Evolutionary conservation across 2,113 vertebrate species (phyloP).

Genomic region (Myotis lucifugus): DNA sequence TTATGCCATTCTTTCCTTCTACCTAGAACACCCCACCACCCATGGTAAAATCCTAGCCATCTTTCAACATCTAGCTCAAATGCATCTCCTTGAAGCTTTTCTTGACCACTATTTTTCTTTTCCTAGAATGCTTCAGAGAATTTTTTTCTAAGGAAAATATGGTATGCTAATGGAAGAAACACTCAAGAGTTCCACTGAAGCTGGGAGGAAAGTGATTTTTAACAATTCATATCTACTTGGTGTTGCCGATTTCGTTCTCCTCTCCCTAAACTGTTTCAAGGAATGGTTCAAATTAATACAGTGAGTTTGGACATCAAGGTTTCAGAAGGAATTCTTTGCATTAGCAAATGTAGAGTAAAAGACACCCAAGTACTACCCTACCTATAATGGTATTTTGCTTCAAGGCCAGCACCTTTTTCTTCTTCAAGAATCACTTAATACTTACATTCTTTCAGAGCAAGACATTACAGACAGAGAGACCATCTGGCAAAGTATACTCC

Average conservation of each 20-base stretch:
- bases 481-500: not conserved
- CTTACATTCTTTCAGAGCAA: not conserved
- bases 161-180: not conserved
- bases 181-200: not conserved
- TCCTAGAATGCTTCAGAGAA: not conserved
- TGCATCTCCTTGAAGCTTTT: not conserved
- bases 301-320: not conserved
- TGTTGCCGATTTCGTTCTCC: constrained; percentile 7
- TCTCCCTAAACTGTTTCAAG: constrained; percentile 19
- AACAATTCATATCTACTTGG: not conserved
- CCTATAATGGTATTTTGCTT: not conserved
- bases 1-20: not conserved
- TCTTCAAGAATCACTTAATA: not conserved
- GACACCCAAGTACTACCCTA: not conserved
- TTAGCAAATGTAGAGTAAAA: not conserved
- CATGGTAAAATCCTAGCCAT: not conserved
- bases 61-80: not conserved
- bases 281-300: not conserved
- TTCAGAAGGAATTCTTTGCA: not conserved
- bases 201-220: not conserved
- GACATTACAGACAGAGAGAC: not conserved
- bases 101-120: not conserved
- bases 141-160: not conserved
- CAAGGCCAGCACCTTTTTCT: not conserved
- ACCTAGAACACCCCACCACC: too few relatives aligned